These are phyloP conservation scores for Erpobdella octoculata DNA, from an alignment of 2,888 invertebrate genomes.

Conservation along the genomic window DNA sequence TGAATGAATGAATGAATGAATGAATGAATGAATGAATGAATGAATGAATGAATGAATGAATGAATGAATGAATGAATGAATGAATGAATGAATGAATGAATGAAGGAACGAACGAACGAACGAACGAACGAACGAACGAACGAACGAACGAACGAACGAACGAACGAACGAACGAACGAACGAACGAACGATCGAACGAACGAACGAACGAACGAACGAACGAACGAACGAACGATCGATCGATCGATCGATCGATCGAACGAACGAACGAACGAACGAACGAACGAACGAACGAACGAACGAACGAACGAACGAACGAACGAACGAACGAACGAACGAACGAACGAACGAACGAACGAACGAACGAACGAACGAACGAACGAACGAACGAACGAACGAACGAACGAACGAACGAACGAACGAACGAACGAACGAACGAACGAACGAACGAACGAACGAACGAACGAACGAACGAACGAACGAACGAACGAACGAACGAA, in stretches of 20 bases:
- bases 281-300: too few relatives aligned
- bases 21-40: background rate
- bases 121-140: too few relatives aligned
- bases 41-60: background rate
- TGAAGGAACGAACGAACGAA: constrained; percentile 1
- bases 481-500: background rate
- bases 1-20: too few relatives aligned
- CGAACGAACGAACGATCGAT: too few relatives aligned
- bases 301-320: too few relatives aligned
- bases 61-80: background rate
- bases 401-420: background rate
- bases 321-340: background rate
- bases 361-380: background rate
- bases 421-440: background rate
- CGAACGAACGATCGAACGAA: too few relatives aligned
- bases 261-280: too few relatives aligned
- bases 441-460: background rate
- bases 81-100: background rate
- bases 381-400: background rate
- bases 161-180: too few relatives aligned
- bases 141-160: too few relatives aligned
- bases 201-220: too few relatives aligned
- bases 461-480: background rate
- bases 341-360: background rate
- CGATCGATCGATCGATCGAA: too few relatives aligned